Evolutionary conservation across 2,888 invertebrate species (phyloP), one percentile per base, ranked within the genome.

Genomic region (Epinotia brunnichana): DNA sequence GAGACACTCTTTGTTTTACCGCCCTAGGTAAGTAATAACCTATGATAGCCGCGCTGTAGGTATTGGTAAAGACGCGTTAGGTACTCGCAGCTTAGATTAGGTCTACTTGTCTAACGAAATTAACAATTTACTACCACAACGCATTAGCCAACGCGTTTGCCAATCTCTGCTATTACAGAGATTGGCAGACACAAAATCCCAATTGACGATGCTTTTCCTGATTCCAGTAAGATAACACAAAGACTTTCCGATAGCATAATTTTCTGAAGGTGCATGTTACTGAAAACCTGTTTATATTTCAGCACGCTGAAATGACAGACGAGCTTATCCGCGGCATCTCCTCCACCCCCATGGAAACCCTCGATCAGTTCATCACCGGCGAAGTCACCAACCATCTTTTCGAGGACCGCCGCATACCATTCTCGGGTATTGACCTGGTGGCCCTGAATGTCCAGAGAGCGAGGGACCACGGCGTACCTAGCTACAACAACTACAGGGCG

Each of bases 371-470:
- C 86, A 97, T 98, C 79, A 98, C 98, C 0, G 97, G 97, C 0
- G 98, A 98, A 93, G 97, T 98, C 0, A 98, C 98, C 10, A 98
- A 99, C 89, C 99, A 99, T 89, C 92, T 99, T 70, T 99, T 99
- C 86, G 98, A 99, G 87, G 97, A 98, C 83, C 94, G 96, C 17
- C 95, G 96, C 76, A 96, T 97, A 76, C 98, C 98, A 0, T 98
- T 98, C 90, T 98, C 98, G 0, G 99, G 99, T 10, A 94, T 99
- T 73, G 99, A 99, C 90, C 93, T 99, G 68, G 95, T 98, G n/a
- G 96, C 98, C 0, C 92, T 99, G 21, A 99, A 99, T 83, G 94
- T 99, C 68, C 98, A 98, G 85, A 94, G 98, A 90, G 96, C 95
- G 0, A 95, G 98, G 81, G 98, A 98, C 86, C 98, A 98, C 79